These are phyloP conservation scores for Flabesymbios commensalis DNA, from an alignment of 2,888 invertebrate genomes.

Conservation along the genomic window DNA sequence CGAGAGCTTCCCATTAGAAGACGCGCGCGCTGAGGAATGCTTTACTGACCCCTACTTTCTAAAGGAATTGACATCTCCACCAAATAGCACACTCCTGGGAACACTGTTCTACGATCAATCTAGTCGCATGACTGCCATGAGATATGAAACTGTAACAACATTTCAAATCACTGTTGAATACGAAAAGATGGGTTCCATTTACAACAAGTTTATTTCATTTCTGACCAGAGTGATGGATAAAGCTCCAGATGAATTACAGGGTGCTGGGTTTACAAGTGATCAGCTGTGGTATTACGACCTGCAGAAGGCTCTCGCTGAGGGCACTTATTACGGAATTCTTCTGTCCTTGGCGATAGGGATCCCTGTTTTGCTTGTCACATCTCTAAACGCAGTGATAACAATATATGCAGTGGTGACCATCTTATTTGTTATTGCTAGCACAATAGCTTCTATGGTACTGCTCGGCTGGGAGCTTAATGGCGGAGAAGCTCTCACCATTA, in stretches of 20 bases:
- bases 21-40: not conserved
- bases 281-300: constrained; percentile 89
- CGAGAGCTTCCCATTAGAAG: constrained; percentile 77
- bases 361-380: constrained; percentile 78
- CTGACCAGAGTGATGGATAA: constrained; percentile 75
- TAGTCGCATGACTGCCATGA: constrained; percentile 74
- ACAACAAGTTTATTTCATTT: constrained; percentile 66
- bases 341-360: constrained; percentile 80
- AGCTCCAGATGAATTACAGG: constrained; percentile 56
- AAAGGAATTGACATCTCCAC: constrained; percentile 86
- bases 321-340: constrained; percentile 80
- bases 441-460: constrained; percentile 67
- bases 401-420: constrained; percentile 84
- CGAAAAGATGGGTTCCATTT: constrained; percentile 69
- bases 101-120: constrained; percentile 87
- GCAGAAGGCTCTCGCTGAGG: constrained; percentile 78
- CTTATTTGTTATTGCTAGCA: constrained; percentile 80
- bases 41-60: constrained; percentile 66
- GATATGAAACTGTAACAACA: constrained; percentile 74
- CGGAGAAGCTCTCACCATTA: constrained; percentile 89
- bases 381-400: constrained; percentile 81
- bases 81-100: constrained; percentile 66
- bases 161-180: constrained; percentile 76
- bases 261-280: constrained; percentile 1
- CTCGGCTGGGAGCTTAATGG: constrained; percentile 89